Conservation (phyloP, 2,797 vertebrate genomes). For the Falco berigora region DNA sequence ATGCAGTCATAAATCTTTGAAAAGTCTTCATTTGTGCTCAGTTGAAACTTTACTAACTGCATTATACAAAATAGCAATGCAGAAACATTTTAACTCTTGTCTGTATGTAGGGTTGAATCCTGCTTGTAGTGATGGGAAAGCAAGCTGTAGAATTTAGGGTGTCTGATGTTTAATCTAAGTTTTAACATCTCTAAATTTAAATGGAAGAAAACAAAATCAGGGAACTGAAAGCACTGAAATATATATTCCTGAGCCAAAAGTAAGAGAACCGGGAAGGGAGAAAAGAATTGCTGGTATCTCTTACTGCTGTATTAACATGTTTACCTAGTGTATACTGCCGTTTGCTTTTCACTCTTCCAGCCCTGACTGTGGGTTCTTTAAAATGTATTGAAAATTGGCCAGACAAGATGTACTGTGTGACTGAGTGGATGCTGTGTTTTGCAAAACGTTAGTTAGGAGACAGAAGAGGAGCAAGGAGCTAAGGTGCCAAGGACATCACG, state of each 20-base stretch:
- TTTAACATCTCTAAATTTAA: not conserved
- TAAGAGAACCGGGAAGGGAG: not conserved
- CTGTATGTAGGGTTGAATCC: not conserved
- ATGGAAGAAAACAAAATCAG: not conserved
- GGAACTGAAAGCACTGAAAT: not conserved
- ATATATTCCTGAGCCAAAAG: not conserved
- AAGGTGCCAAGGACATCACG: not conserved
- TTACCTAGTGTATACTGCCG: not conserved
- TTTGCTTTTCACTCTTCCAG: not conserved
- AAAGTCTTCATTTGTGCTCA: slow-evolving; percentile 40
- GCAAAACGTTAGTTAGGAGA: not conserved
- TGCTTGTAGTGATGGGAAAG: not conserved
- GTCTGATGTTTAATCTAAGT: not conserved
- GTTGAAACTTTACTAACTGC: slow-evolving; percentile 34
- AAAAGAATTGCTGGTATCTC: not conserved
- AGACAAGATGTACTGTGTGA: not conserved
- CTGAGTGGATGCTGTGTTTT: not conserved
- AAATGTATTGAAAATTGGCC: not conserved
- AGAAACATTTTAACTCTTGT: slow-evolving; percentile 20
- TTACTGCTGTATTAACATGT: not conserved
- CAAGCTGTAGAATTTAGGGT: not conserved
- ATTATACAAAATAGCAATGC: not conserved
- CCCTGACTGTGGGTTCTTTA: not conserved
- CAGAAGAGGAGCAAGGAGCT: not conserved
- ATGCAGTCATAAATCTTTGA: slow-evolving; percentile 64